Base-by-base conservation (phyloP, 2,113 vertebrate genomes). In the Hiodon alosoides region DNA sequence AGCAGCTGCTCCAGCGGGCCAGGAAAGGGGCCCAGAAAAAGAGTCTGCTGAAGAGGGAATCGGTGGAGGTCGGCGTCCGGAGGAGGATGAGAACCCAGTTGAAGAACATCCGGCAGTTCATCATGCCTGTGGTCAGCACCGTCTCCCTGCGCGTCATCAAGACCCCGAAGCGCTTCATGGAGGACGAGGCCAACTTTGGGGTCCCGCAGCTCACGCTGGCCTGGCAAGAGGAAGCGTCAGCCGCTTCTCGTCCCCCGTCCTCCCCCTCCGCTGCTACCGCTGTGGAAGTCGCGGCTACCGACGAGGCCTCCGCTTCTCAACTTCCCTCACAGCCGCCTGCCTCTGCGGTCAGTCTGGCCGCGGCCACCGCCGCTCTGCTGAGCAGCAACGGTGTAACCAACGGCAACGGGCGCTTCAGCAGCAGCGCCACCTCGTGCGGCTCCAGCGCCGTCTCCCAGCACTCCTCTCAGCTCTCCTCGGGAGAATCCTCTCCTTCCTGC, bases 21-120 rank as follows among this genome's bases (percentile, higher is more conserved):
- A 99, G 95, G 79, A 98, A 99, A 72, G 97, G 96, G 72, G 73
- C 73, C 3, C 73, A 73, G 61, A 73, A 75, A 46, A 75, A 75
- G 65, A 75, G 67, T 14, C 73, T 75, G 31, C 73, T 75, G 73
- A 54, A 67, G 54, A 67, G 67, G 53, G 73, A 57, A 31, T 31
- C 31, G 3, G 73, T 9, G 66, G 91, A 72, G 87, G 92, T 68
- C 85, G 95, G 90, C 77, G 95, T 71, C 89, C 91, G 81, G 90
- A 86, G 91, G 66, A 92, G 94, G 78, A 94, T 93, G 73, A 93
- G 96, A 82, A 97, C 95, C 0, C 96, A 95, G 76, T 93, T 98
- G n/a, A 98, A 98, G 80, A 98, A 97, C 52, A 98, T 99, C 74
- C 90, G 97, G 0, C 97, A 98, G 90, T 98, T 99, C 83, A 98